Evolutionary conservation across 2,113 vertebrate species (phyloP).

Genomic region (Junco hyemalis): DNA sequence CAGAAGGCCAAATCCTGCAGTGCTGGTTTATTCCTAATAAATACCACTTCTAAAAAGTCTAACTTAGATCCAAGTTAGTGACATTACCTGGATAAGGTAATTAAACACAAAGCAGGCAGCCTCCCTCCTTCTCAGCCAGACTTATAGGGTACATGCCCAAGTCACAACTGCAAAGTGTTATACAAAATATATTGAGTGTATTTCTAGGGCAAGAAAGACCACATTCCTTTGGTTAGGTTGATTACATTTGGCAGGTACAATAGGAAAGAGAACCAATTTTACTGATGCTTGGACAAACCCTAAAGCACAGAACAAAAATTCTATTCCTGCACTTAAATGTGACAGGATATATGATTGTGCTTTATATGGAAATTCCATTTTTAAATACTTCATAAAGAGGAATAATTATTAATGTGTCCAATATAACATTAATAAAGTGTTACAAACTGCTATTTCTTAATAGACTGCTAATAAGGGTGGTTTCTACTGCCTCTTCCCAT

Average conservation of each 20-base stretch:
- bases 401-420: background rate
- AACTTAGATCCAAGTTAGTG: background rate
- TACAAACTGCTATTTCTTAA: background rate
- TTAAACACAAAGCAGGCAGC: background rate
- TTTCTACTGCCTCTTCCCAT: background rate
- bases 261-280: background rate
- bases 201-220: background rate
- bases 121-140: background rate
- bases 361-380: background rate
- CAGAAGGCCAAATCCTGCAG: background rate
- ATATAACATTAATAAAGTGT: background rate
- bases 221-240: background rate
- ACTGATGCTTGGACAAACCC: background rate
- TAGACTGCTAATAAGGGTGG: background rate
- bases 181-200: background rate
- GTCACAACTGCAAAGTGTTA: background rate
- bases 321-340: background rate
- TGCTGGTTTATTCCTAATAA: background rate
- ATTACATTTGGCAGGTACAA: background rate
- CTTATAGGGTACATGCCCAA: background rate
- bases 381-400: background rate
- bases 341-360: background rate
- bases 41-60: background rate
- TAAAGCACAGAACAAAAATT: background rate
- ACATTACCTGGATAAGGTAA: background rate